These are phyloP conservation scores for Melanerpes aurifrons DNA, from an alignment of 2,113 vertebrate genomes.

Conservation along the genomic window DNA sequence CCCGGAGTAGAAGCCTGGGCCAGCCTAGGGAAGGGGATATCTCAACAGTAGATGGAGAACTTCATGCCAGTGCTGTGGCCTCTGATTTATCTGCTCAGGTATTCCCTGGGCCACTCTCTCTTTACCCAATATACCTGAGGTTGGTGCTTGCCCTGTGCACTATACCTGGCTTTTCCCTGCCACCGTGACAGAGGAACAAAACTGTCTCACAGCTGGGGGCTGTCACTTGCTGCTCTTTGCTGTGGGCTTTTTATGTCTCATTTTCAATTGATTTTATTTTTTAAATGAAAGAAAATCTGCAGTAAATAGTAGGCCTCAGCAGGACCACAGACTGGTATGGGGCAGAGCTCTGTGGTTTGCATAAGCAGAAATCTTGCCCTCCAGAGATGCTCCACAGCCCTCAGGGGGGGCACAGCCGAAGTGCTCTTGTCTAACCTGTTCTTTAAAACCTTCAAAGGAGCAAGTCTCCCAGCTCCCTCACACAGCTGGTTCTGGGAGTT, in stretches of 20 bases:
- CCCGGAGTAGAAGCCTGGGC: background rate
- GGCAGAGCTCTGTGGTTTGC: background rate
- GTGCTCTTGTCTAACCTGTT: background rate
- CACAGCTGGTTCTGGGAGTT: background rate
- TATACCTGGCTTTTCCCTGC: fast-evolving
- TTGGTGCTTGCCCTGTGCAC: background rate
- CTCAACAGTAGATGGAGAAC: background rate
- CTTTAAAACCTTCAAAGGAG: background rate
- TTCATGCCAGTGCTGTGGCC: background rate
- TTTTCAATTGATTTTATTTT: background rate
- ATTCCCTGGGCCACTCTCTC: background rate
- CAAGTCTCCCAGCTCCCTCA: background rate
- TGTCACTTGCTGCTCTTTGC: background rate
- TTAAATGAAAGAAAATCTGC: background rate
- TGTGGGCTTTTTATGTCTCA: no score
- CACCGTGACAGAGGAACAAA: background rate
- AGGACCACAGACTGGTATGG: background rate
- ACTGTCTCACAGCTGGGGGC: background rate
- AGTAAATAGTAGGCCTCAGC: background rate
- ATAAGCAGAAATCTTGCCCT: background rate
- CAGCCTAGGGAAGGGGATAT: background rate
- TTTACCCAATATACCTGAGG: fast-evolving
- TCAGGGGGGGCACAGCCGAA: background rate
- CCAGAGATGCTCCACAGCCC: background rate
- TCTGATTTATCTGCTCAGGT: background rate